These are phyloP conservation scores for Sebastes nivosus DNA, from an alignment of 2,797 vertebrate genomes.

Conservation along the genomic window DNA sequence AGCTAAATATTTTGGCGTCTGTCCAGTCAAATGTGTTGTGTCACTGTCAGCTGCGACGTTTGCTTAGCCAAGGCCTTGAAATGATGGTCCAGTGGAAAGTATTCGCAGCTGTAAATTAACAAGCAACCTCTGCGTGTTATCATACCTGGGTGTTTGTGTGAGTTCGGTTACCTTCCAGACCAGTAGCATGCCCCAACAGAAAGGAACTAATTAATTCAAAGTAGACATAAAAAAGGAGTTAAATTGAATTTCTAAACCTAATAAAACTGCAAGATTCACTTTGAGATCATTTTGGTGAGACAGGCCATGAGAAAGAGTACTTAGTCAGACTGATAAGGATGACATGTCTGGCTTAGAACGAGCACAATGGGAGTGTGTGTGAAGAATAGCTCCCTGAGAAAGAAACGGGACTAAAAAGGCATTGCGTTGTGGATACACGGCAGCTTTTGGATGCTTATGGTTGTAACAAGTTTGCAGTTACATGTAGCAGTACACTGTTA, in stretches of 20 bases:
- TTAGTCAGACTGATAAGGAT: background rate
- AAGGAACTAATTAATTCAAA: conserved; percentile 2
- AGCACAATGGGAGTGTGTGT: background rate
- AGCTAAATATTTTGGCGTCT: conserved; percentile 45
- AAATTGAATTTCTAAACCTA: background rate
- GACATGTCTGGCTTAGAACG: background rate
- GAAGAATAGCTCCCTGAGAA: background rate
- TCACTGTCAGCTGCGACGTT: conserved; percentile 27
- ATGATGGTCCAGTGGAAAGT: conserved; percentile 13
- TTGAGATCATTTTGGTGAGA: background rate
- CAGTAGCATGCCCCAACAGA: background rate
- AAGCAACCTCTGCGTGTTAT: conserved; percentile 6
- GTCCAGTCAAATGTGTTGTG: conserved; percentile 38
- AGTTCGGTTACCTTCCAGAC: conserved; percentile 16
- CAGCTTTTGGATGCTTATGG: background rate
- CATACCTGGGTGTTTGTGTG: background rate
- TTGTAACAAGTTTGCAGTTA: background rate
- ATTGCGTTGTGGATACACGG: background rate
- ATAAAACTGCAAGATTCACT: background rate
- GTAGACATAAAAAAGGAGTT: background rate
- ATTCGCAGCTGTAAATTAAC: conserved; percentile 35
- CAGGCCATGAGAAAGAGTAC: background rate
- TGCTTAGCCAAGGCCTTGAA: conserved; percentile 36
- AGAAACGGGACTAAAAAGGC: background rate
- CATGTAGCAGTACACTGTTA: too few relatives aligned